These are phyloP conservation scores for Pseudomyrmex concolor DNA, from an alignment of 1,140 invertebrate genomes.

Conservation along the genomic window DNA sequence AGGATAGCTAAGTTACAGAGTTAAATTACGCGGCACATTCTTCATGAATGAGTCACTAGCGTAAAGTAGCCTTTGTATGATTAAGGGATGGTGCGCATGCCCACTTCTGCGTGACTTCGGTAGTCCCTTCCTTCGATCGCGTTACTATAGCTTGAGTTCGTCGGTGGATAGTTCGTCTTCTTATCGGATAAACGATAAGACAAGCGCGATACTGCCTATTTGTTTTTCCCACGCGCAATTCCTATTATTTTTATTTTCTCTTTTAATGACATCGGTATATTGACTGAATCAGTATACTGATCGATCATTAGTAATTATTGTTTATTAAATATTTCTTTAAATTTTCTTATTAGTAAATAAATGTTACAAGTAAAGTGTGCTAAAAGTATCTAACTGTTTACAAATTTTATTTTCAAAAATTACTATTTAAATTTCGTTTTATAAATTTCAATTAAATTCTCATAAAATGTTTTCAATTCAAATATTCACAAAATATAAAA, in stretches of 20 bases:
- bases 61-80: constrained; percentile 45
- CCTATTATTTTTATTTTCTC: neutral
- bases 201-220: constrained; percentile 1
- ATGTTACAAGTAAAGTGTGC: neutral
- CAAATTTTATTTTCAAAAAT: too few species aligned
- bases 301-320: too few species aligned
- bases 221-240: neutral
- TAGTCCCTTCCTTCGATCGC: constrained; percentile 66
- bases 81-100: constrained; percentile 63
- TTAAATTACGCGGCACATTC: constrained; percentile 9
- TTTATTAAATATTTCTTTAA: neutral
- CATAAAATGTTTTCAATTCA: neutral
- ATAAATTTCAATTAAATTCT: too few species aligned
- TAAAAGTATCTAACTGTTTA: too few species aligned
- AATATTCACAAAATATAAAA: neutral
- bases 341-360: constrained; percentile 27
- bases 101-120: constrained; percentile 57
- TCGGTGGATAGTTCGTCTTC: constrained; percentile 56
- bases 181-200: constrained; percentile 57
- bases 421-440: too few species aligned
- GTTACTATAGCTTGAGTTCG: constrained; percentile 60
- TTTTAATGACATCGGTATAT: neutral
- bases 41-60: constrained; percentile 40
- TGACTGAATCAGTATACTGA: neutral
- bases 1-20: neutral